phyloP scores from a whole-genome alignment of 2,797 vertebrate species.

The Aphelocoma californica region DNA sequence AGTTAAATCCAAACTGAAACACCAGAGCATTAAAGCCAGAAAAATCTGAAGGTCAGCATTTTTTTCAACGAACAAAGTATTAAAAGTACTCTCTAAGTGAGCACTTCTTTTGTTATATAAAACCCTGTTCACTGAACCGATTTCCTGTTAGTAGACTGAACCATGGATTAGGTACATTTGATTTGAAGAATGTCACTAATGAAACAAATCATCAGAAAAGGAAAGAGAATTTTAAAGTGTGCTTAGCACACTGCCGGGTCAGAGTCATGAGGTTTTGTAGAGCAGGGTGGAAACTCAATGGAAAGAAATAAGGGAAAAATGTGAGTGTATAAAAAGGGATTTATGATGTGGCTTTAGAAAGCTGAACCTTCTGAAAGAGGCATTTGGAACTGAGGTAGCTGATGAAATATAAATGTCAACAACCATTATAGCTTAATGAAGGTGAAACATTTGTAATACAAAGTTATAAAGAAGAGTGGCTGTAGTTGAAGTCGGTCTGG shows the following conservation, averaged over 20 bases:
- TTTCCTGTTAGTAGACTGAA: slow-evolving; percentile 74
- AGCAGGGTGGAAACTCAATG: slow-evolving; percentile 40
- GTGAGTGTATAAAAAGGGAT: slow-evolving; percentile 41
- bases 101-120: slow-evolving; percentile 77
- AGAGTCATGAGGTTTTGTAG: slow-evolving; percentile 25
- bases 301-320: not conserved
- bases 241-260: slow-evolving; percentile 24
- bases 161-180: slow-evolving; percentile 75
- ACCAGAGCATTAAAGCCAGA: slow-evolving; percentile 64
- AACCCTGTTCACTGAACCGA: slow-evolving; percentile 70
- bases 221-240: slow-evolving; percentile 54
- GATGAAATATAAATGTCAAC: slow-evolving; percentile 20
- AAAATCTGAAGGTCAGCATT: slow-evolving; percentile 71
- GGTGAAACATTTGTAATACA: not conserved
- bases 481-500: not conserved
- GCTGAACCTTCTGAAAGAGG: not conserved
- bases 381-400: not conserved
- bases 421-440: slow-evolving; percentile 5
- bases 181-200: slow-evolving; percentile 76
- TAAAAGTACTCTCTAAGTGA: slow-evolving; percentile 72
- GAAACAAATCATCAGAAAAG: slow-evolving; percentile 72
- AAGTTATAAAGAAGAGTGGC: not conserved
- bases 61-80: slow-evolving; percentile 70
- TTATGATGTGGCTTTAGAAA: slow-evolving; percentile 43
- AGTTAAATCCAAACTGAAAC: slow-evolving; percentile 76